A percentile compares a stretch with the other conserved stretches of the same genome.
phyloP scores from a whole-genome alignment of 2,113 vertebrate genomes.

The Polypterus bichir region DNA sequence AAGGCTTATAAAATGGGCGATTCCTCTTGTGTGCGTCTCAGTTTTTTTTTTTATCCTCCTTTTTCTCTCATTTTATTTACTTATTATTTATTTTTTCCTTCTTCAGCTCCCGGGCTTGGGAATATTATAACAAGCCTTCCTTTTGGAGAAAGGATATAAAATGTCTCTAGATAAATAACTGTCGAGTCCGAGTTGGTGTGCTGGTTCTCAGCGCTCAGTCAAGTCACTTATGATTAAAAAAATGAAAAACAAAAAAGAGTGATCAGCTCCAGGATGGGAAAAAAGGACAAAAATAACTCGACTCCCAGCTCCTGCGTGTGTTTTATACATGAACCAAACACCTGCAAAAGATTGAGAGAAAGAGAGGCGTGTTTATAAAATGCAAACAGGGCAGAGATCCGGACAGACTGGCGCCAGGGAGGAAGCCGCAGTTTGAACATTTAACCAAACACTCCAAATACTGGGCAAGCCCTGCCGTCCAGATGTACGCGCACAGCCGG shows the following conservation, averaged over 20 bases:
- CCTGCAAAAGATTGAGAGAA: constrained; percentile 89
- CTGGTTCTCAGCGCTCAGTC: constrained; percentile 64
- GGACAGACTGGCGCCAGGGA: constrained; percentile 93
- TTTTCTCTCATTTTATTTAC: constrained; percentile 22
- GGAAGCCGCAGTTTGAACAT: constrained; percentile 94
- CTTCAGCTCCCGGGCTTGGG: constrained; percentile 68
- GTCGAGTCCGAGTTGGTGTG: constrained; percentile 67
- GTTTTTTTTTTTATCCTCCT: constrained; percentile 18
- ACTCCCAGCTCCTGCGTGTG: constrained; percentile 50
- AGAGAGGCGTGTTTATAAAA: constrained; percentile 83
- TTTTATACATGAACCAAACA: constrained; percentile 68
- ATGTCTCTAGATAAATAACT: constrained; percentile 96
- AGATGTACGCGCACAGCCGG: constrained; percentile 65
- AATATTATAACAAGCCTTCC: constrained; percentile 86
- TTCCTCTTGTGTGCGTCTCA: constrained; percentile 51
- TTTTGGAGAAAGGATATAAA: constrained; percentile 80
- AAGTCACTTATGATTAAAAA: constrained; percentile 57
- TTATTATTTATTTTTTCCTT: constrained; percentile 17
- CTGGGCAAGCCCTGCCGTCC: constrained; percentile 82
- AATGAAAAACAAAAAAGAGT: constrained; percentile 56
- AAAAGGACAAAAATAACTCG: constrained; percentile 43
- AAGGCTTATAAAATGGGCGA: constrained; percentile 61
- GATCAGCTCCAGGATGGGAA: constrained; percentile 46
- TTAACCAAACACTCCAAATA: constrained; percentile 89
- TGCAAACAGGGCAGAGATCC: constrained; percentile 84